Evolutionary conservation across 2,888 invertebrate species (phyloP).

Genomic region (Augiades crinisus): DNA sequence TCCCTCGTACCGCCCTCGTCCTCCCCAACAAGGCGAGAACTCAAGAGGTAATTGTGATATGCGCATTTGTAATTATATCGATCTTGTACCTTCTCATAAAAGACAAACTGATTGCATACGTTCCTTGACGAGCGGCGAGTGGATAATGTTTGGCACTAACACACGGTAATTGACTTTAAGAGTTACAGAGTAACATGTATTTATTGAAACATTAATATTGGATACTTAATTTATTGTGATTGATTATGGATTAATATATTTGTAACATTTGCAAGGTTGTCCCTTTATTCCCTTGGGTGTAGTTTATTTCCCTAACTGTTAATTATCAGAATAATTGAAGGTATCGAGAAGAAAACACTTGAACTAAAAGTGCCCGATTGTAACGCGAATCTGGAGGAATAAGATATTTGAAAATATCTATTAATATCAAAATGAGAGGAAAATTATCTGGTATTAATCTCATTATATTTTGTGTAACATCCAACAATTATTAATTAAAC

Average conservation of each 20-base stretch:
- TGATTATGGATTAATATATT: constrained; percentile 47
- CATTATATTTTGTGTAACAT: background rate
- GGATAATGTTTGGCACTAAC: constrained; percentile 58
- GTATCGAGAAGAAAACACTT: background rate
- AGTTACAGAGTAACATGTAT: constrained; percentile 35
- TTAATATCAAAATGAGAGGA: too few species aligned
- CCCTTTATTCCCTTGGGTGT: constrained; percentile 43
- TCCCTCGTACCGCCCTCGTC: constrained; percentile 33
- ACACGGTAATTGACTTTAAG: constrained; percentile 35
- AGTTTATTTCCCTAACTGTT: constrained; percentile 12
- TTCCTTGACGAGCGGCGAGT: constrained; percentile 46
- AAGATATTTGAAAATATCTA: background rate
- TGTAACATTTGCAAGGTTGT: constrained; percentile 50
- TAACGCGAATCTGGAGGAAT: background rate
- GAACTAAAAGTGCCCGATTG: constrained; percentile 1
- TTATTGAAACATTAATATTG: constrained; percentile 35
- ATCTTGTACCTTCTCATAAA: constrained; percentile 56
- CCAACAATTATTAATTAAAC: constrained; percentile 13
- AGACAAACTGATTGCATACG: constrained; percentile 36
- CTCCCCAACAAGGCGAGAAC: constrained; percentile 46
- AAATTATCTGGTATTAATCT: too few species aligned
- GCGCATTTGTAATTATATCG: constrained; percentile 65
- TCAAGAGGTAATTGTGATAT: constrained; percentile 73
- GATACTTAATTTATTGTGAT: constrained; percentile 44
- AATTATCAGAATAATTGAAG: background rate